These are phyloP conservation scores for Drepana arcuata DNA, from an alignment of 1,140 invertebrate genomes.

Conservation along the genomic window DNA sequence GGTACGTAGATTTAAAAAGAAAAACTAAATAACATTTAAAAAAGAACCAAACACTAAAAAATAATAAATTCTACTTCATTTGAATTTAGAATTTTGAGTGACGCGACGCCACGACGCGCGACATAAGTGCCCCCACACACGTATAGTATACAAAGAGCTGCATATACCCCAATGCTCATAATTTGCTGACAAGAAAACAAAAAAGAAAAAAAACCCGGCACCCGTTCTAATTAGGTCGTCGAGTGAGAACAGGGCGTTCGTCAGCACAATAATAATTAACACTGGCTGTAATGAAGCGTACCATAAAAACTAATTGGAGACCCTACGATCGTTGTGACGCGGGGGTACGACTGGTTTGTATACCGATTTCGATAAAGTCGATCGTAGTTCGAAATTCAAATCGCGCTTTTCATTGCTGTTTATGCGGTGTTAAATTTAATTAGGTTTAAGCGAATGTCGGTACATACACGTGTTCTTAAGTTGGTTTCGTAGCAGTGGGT, in stretches of 20 bases:
- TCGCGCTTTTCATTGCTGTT: neutral
- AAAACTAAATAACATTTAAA: too few species aligned
- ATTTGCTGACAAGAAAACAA: slow-evolving; percentile 46
- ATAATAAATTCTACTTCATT: slow-evolving; percentile 11
- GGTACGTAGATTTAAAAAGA: too few species aligned
- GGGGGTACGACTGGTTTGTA: slow-evolving; percentile 25
- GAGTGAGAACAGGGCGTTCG: slow-evolving; percentile 54
- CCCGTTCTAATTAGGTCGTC: slow-evolving; percentile 60
- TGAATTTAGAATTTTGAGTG: slow-evolving; percentile 13
- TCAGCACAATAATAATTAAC: slow-evolving; percentile 67
- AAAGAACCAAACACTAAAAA: too few species aligned
- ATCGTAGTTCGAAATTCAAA: slow-evolving; percentile 14
- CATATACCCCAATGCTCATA: slow-evolving; percentile 34
- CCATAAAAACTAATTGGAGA: slow-evolving; percentile 68
- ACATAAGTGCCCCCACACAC: slow-evolving; percentile 18
- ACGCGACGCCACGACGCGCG: slow-evolving; percentile 7
- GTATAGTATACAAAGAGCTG: slow-evolving; percentile 16
- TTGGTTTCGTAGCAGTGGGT: too few species aligned
- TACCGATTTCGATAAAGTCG: slow-evolving; percentile 19
- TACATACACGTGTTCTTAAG: too few species aligned
- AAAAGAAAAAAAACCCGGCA: slow-evolving; percentile 37
- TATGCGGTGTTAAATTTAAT: too few species aligned
- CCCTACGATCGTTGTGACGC: slow-evolving; percentile 37
- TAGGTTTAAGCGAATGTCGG: too few species aligned
- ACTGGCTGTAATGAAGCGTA: slow-evolving; percentile 63